Evolutionary conservation across 2,113 vertebrate genomes (phyloP).

Genomic region (Axis porcinus): DNA sequence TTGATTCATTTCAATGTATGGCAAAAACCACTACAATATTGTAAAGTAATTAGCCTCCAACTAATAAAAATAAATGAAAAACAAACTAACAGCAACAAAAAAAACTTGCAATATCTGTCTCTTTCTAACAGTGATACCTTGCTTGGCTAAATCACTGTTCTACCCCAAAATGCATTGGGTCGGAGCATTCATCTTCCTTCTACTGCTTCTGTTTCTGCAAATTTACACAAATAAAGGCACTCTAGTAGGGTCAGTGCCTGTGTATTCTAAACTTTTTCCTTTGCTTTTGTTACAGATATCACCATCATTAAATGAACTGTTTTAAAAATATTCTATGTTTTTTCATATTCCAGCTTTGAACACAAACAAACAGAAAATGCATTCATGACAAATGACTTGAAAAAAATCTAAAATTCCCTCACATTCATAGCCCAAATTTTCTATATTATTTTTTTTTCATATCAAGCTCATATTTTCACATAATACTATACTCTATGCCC

Average conservation of each 20-base stretch:
- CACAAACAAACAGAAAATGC: neutral
- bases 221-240: neutral
- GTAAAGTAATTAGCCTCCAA: too few species aligned
- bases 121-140: neutral
- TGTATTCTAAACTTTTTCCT: neutral
- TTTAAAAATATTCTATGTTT: neutral
- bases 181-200: neutral
- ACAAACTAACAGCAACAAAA: neutral
- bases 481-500: neutral
- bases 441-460: neutral
- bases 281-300: neutral
- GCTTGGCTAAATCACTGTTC: neutral
- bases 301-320: neutral
- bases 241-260: neutral
- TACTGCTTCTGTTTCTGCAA: neutral
- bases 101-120: neutral
- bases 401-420: neutral
- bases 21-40: too few species aligned
- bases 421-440: neutral
- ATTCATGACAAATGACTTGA: neutral
- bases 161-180: fast-evolving
- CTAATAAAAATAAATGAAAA: too few species aligned
- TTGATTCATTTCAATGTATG: too few species aligned
- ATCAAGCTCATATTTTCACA: neutral
- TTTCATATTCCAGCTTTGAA: neutral